Evolutionary conservation across 2,797 vertebrate species (phyloP).

Genomic region (Alectoris magna): DNA sequence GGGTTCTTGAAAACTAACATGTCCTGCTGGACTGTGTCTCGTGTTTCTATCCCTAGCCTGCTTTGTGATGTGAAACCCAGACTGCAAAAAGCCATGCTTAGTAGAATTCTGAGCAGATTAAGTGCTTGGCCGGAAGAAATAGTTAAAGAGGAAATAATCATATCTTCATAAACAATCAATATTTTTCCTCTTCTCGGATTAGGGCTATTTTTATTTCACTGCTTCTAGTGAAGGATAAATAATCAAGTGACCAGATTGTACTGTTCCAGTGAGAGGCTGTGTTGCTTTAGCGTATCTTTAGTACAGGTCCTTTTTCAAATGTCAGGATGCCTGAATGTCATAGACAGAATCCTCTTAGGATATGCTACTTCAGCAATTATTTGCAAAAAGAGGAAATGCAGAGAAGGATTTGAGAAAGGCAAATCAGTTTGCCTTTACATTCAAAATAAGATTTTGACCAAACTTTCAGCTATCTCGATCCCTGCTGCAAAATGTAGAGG

Average conservation of each 20-base stretch:
- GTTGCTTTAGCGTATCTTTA: background rate
- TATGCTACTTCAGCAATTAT: conserved; percentile 38
- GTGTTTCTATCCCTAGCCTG: background rate
- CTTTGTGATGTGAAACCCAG: background rate
- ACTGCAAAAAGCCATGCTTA: background rate
- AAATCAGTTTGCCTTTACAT: background rate
- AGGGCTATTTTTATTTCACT: background rate
- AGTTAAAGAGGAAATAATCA: background rate
- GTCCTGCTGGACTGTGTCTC: background rate
- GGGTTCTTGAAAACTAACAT: background rate
- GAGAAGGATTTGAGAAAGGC: background rate
- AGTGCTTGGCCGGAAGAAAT: background rate
- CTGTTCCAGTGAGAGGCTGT: background rate
- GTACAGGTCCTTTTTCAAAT: conserved; percentile 1
- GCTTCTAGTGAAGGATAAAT: background rate
- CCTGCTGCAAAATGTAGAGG: background rate
- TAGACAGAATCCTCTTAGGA: conserved; percentile 14
- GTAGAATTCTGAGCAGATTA: background rate
- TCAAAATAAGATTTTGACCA: conserved; percentile 23
- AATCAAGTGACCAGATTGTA: background rate
- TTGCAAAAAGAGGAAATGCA: background rate
- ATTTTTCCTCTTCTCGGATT: background rate
- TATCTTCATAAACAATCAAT: background rate
- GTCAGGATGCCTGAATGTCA: conserved; percentile 15
- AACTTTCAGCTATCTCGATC: background rate